Percentiles rank a stretch among this genome's conserved stretches.
phyloP scores from a whole-genome alignment of 2,888 invertebrate genomes.

The Oxystoma pomonae region DNA sequence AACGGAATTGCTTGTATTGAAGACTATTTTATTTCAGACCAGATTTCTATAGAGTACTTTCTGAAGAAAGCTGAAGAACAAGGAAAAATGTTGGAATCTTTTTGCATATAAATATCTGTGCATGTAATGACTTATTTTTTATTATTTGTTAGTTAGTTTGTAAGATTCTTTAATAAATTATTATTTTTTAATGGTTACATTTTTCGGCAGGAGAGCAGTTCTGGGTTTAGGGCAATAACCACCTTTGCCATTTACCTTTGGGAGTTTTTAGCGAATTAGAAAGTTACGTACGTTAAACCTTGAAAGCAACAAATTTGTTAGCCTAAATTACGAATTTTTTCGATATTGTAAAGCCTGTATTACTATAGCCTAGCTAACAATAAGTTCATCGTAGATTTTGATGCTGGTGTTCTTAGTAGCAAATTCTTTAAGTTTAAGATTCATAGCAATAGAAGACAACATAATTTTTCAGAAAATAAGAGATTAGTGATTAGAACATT shows the following conservation, averaged over 20 bases:
- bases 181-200: no score
- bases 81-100: slow-evolving; percentile 22
- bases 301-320: slow-evolving; percentile 36
- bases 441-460: slow-evolving; percentile 39
- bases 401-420: slow-evolving; percentile 32
- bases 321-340: slow-evolving; percentile 37
- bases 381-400: slow-evolving; percentile 34
- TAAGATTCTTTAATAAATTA: no score
- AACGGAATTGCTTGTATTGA: slow-evolving; percentile 42
- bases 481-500: slow-evolving; percentile 38
- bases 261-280: slow-evolving; percentile 35
- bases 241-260: slow-evolving; percentile 39
- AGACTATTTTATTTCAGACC: slow-evolving; percentile 23
- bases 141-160: no score
- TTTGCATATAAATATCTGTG: slow-evolving; percentile 19
- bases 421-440: slow-evolving; percentile 36
- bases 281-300: slow-evolving; percentile 36
- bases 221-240: slow-evolving; percentile 34
- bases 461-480: slow-evolving; percentile 35
- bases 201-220: slow-evolving; percentile 36
- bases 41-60: slow-evolving; percentile 33
- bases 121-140: no score
- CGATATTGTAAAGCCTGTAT: slow-evolving; percentile 36
- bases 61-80: slow-evolving; percentile 30
- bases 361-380: slow-evolving; percentile 39